These are phyloP conservation scores for Mythimna pallens DNA, from an alignment of 2,888 invertebrate genomes.

Conservation along the genomic window DNA sequence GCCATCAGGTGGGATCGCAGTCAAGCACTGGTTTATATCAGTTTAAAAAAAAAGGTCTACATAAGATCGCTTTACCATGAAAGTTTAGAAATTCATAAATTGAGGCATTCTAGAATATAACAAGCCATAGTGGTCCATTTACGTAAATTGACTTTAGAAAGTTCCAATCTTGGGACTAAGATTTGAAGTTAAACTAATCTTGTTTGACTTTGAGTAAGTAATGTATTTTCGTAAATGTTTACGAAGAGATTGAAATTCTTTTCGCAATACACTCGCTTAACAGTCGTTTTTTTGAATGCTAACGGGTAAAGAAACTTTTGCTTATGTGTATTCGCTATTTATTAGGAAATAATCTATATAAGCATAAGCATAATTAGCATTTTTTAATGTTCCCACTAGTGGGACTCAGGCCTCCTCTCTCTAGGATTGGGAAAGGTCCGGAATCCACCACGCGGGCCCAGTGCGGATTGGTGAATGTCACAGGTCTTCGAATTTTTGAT, in stretches of 20 bases:
- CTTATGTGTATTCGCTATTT: neutral
- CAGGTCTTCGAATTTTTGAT: too few relatives aligned
- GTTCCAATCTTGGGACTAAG: conserved; percentile 30
- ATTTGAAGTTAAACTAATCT: conserved; percentile 48
- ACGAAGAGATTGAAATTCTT: conserved; percentile 18
- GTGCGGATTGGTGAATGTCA: too few relatives aligned
- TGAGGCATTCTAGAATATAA: neutral
- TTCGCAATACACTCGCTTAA: neutral
- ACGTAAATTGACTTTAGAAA: conserved; percentile 53
- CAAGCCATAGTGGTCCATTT: conserved; percentile 42
- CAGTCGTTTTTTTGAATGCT: neutral
- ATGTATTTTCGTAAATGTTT: conserved; percentile 26
- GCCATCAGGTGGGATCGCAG: too few relatives aligned
- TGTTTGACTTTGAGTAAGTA: conserved; percentile 38
- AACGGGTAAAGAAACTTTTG: neutral
- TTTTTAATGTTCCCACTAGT: too few relatives aligned
- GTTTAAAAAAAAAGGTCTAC: too few relatives aligned
- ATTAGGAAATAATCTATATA: too few relatives aligned
- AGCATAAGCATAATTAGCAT: too few relatives aligned
- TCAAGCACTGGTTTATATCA: too few relatives aligned
- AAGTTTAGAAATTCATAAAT: conserved; percentile 16
- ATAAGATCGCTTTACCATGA: neutral
- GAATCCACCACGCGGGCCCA: too few relatives aligned
- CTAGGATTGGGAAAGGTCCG: too few relatives aligned
- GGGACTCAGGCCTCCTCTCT: too few relatives aligned